Base-by-base conservation (phyloP, 92 coral and sea anemone genomes). In the Umimayanthus chanpuru region DNA sequence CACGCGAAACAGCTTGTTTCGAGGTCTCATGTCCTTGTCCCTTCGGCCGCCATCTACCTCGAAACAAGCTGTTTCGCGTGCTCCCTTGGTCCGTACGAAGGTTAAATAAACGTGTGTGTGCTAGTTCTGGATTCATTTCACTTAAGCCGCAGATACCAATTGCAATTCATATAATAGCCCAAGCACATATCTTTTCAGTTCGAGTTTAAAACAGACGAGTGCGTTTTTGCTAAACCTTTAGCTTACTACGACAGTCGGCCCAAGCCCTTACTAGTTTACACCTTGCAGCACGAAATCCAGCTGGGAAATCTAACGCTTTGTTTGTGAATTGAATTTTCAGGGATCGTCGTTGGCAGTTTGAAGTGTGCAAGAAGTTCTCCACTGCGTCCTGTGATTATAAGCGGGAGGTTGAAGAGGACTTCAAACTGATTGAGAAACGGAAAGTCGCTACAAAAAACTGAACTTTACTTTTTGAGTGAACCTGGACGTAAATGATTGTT, bases 271-370 rank as follows among this genome's bases (percentile, higher is more conserved):
- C 21, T 61, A 25, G 68, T 1, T 61, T 20, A 11, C 12, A 3
- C 12, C 58, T 15, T 12, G 58, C 20, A 18, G 18, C 18, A 53
- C 58, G 58, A 53, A 53, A 53, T 26, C 68, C 68, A 9, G 25
- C 5, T 1, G 68, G 21, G n/a, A 28, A 28, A 28, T 28, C 76
- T 71, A 20, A 41, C 49, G 26, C 6, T 40, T 23, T 76, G 26
- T 21, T 47, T 77, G 53, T 47, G 5, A 5, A n/a, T 79, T 61
- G 68, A 20, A 53, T 26, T 65, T 82, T 4, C 44, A 83, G 87
- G 87, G 90, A 87, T 65, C 90, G 90, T 50, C 78, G 90, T 11
- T 87, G 90, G 90, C 83, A 79, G 90, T 87, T 87, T 64, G 90
- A 87, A 79, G 84, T 78, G 78, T 87, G 90, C 44, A 87, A 87